phyloP scores from a whole-genome alignment of 2,113 vertebrate species.

The Chrysemys picta region DNA sequence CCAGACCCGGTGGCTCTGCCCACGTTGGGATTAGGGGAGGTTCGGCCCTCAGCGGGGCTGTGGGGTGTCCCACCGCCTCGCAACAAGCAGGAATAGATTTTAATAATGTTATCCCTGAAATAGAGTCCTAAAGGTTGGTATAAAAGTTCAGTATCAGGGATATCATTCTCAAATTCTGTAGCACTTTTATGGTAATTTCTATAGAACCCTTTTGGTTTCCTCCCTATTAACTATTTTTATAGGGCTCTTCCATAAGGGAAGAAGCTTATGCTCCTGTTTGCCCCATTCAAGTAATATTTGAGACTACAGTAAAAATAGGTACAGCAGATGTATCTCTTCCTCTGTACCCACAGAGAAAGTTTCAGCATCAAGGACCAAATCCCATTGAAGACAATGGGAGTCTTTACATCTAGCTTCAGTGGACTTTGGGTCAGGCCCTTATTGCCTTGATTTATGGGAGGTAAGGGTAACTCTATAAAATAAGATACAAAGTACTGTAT shows the following conservation, averaged over 20 bases:
- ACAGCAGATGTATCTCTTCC: neutral
- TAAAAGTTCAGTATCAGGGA: neutral
- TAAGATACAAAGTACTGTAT: constrained; percentile 62
- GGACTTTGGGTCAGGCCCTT: neutral
- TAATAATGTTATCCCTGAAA: neutral
- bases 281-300: neutral
- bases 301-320: neutral
- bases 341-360: neutral
- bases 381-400: neutral
- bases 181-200: neutral
- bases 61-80: no score
- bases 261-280: neutral
- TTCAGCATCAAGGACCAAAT: neutral
- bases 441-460: constrained; percentile 72
- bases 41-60: no score
- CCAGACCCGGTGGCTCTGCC: no score
- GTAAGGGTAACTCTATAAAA: constrained; percentile 66
- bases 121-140: neutral
- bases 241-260: neutral
- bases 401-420: constrained; percentile 8
- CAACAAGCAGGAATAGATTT: neutral
- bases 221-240: neutral
- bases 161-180: neutral
- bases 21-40: no score
- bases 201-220: neutral